Percentiles rank a stretch among this genome's conserved stretches.
These are phyloP conservation scores for Tolmerus cingulatus DNA, from an alignment of 2,888 invertebrate genomes.

Conservation along the genomic window DNA sequence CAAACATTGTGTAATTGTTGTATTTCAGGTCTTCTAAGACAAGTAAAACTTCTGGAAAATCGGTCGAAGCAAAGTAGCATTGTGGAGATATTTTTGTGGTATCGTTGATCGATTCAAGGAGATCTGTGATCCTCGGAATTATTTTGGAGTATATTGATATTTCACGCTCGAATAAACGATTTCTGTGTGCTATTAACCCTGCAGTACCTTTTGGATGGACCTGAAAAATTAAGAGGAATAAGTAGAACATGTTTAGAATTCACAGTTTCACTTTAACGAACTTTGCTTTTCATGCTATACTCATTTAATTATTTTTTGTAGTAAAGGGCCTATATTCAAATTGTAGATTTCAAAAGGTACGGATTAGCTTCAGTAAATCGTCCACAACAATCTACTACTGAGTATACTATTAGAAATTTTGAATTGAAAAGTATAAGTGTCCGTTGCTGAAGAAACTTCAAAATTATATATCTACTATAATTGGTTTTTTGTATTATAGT, in stretches of 20 bases:
- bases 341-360: no score
- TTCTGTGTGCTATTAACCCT: slow-evolving; percentile 60
- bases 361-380: no score
- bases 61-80: slow-evolving; percentile 61
- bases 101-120: slow-evolving; percentile 58
- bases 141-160: slow-evolving; percentile 60
- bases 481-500: no score
- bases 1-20: slow-evolving; percentile 67
- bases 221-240: slow-evolving; percentile 48
- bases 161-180: slow-evolving; percentile 61
- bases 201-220: slow-evolving; percentile 60
- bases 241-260: no score
- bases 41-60: slow-evolving; percentile 60
- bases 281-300: no score
- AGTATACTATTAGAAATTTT: no score
- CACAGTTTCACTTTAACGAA: no score
- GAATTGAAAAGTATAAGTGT: no score
- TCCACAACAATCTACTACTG: no score
- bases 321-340: neutral
- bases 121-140: slow-evolving; percentile 56
- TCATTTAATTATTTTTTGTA: neutral
- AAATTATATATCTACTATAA: no score
- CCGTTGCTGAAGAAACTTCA: no score
- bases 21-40: slow-evolving; percentile 68
- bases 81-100: slow-evolving; percentile 59